Base-by-base conservation (phyloP, 2,888 invertebrate species). In the Euzophera pinguis region DNA sequence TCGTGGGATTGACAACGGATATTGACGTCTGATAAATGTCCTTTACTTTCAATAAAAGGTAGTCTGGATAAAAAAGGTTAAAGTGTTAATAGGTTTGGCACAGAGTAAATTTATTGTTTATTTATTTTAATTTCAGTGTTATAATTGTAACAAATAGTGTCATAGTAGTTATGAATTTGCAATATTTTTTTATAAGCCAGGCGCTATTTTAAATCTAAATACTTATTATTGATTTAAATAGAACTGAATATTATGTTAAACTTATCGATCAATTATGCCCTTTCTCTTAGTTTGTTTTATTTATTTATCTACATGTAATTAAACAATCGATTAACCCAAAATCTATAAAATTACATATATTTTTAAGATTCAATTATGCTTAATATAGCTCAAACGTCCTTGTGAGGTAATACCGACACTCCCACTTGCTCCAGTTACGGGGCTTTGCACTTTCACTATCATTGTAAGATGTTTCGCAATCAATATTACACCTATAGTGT, bases 381-480 rank as follows among this genome's bases (percentile, higher is more conserved):
- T 70, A 71, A 73, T 76, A 71, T 69, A 71, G 62, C 62, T 67
- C 55, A 55, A 71, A 72, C 81, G 89, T 87, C 88, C 89, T 88
- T 88, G 87, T 80, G 78, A 70, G 65, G 79, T 81, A 81, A 82
- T 69, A 60, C 63, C 51, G 69, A 74, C 78, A 77, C 80, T 81
- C 82, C 81, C 75, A 79, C 74, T 77, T 63, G 85, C 78, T 84
- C 84, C 84, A 84, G 81, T 83, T 84, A 66, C 63, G 61, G 59
- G 66, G 61, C 72, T 70, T 72, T 68, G 64, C 71, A 87, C 89
- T 88, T 90, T 90, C 88, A 88, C 88, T 82, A 81, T 80, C 81
- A 84, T 84, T 87, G 84, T 83, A 64, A 73, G 73, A 74, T 64
- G 64, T 65, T 71, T 84, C 82, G 78, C 78, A 87, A 86, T 65